Evolutionary conservation across 1,140 invertebrate genomes (phyloP), one percentile per base, ranked within the genome.

Genomic region (Dinothrombium tinctorium): DNA sequence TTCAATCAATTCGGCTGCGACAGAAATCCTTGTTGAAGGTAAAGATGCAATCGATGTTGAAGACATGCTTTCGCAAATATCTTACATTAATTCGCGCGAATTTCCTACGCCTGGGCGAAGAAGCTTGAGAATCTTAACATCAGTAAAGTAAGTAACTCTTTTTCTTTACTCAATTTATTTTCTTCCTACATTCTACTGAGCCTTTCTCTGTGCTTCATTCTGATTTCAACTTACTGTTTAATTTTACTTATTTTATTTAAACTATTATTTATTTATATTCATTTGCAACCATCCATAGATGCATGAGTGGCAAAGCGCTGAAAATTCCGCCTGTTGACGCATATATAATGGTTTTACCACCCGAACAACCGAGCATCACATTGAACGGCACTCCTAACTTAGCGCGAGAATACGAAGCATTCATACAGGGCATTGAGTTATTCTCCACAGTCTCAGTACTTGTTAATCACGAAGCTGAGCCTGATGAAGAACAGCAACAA

Each of bases 91-190:
- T 57, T 71, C 73, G 2, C 67, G 86, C 38, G 71, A 76, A 47
- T 86, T 77, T 60, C 87, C 89, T 1, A 92, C 84, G 2, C 81
- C 86, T 2, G 89, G 87, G 2, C 60, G 83, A 8, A 65, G 87
- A 15, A 87, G 83, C 53, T 69, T 95, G 48, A 72, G 76, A 45
- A 61, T 92, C 8, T 45, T 47, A 15, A 61, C 59, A 8, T 47
- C 47, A 8, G 50, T 58, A 9, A 45, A 31, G 57, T 59, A 50
- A 51, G 52, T 42, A 35, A 37, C 17, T 36, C 29, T 17, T 25
- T 12, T 40, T 28, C 7, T 70, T 71, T 24, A 82, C 78, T 1
- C 73, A 71, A 28, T 35, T 37, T 37, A 33, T 37, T 25, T 25
- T 20, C 29, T 25, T 17, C 33, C 7, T 35, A 8, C 7, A 8